Evolutionary conservation across 1,140 invertebrate species (phyloP).

Genomic region (Drosophila setifemur): DNA sequence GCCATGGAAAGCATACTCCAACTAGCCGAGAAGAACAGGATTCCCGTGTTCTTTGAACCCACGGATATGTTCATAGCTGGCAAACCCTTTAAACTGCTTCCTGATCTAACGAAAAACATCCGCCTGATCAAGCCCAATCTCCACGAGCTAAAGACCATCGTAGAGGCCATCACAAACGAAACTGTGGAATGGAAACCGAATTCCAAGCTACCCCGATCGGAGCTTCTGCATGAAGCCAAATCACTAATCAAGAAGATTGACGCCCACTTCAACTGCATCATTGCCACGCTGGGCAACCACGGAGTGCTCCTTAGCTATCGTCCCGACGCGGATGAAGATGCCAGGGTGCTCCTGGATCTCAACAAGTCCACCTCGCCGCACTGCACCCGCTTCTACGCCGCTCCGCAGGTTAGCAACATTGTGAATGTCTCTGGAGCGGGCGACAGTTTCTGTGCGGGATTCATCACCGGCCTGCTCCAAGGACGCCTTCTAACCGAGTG

Average conservation of each 20-base stretch:
- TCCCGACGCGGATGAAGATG: conserved; percentile 51
- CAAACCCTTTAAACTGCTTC: conserved; percentile 84
- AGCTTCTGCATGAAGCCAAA: conserved; percentile 43
- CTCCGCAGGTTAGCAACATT: conserved; percentile 81
- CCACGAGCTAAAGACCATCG: conserved; percentile 86
- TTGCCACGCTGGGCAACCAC: conserved; percentile 84
- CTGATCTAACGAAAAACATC: conserved; percentile 82
- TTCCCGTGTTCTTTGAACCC: conserved; percentile 89
- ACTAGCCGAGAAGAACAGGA: conserved; percentile 84
- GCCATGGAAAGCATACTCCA: conserved; percentile 87
- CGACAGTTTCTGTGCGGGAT: conserved; percentile 86
- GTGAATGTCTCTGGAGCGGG: conserved; percentile 87
- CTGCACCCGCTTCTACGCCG: conserved; percentile 82
- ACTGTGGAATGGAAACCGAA: conserved; percentile 5
- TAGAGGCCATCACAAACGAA: conserved; percentile 51
- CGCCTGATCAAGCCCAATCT: conserved; percentile 89
- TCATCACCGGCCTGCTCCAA: conserved; percentile 84
- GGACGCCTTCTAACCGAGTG: conserved; percentile 83
- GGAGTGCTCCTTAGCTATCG: conserved; percentile 83
- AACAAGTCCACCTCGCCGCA: conserved; percentile 4
- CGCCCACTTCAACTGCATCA: conserved; percentile 83
- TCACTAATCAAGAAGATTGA: conserved; percentile 56
- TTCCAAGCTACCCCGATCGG: conserved; percentile 7
- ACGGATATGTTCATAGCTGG: conserved; percentile 85
- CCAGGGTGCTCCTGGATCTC: conserved; percentile 21